Evolutionary conservation across 1,140 invertebrate species (phyloP), one percentile per base, ranked within the genome.

Genomic region (Drosophila persimilis): DNA sequence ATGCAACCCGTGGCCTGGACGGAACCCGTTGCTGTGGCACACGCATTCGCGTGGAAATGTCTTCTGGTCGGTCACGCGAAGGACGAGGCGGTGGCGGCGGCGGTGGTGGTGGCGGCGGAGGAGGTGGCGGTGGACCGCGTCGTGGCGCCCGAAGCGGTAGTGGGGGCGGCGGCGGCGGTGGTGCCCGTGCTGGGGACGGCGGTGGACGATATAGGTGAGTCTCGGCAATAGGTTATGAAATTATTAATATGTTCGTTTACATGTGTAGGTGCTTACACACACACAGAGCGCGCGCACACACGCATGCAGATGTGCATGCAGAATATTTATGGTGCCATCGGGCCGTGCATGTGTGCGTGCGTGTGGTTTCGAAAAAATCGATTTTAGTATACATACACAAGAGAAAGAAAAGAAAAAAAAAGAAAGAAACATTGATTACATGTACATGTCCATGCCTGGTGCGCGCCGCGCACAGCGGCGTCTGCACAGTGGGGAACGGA

Each of bases 1-100:
- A 99, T 93, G 97, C 98, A 54, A 97, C 98, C n/a, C 93, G 97
- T 84, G 97, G 95, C 50, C 92, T 99, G 62, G 98, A 99, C 93
- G 98, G 98, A 93, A 97, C 96, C 95, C 94, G 95, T 47, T 96
- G 96, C 91, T 97, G 96, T 92, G 96, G 96, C 7, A 95, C 95
- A 17, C 94, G 96, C 88, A 95, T 97, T 48, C 93, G 96, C 69
- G 96, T 97, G 22, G 96, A 97, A 92, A 97, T 97, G 96, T 97
- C 96, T 1, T 97, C 95, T 72, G 96, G 96, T 0, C 94, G 96
- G 85, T 96, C 95, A 67, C 92, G 96, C 55, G 93, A 95, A 69
- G 95, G 95, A 51, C 93, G 94, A 58, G 93, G 94, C 41, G 93
- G 93, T 69, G 92, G 93, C 63, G 91, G 93, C 35, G 92, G 93